Conservation (phyloP, 2,113 vertebrate species). For the Meles meles region DNA sequence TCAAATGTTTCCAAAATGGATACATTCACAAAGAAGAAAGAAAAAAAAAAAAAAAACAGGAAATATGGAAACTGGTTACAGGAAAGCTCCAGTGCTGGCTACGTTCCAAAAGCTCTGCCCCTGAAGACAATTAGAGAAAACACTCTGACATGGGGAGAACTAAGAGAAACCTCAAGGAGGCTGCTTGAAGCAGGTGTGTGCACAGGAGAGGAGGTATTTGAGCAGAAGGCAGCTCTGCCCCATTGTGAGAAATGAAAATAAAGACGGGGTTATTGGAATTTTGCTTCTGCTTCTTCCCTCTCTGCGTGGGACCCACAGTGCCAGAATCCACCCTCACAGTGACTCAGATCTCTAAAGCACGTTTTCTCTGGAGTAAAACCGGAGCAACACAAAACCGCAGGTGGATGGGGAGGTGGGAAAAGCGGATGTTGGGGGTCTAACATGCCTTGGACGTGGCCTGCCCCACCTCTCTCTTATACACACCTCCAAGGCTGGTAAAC, state of each 20-base stretch:
- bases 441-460: background rate
- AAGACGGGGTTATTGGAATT: background rate
- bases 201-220: background rate
- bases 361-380: background rate
- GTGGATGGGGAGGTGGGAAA: background rate
- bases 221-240: background rate
- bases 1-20: background rate
- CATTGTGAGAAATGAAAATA: background rate
- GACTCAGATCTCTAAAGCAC: background rate
- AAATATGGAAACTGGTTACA: background rate
- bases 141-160: background rate
- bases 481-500: accelerated
- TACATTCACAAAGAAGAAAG: background rate
- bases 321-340: background rate
- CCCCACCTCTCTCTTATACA: background rate
- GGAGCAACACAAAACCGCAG: background rate
- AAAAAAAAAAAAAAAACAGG: background rate
- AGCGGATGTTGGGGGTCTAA: background rate
- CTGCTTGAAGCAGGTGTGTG: background rate
- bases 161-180: background rate
- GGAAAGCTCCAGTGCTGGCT: background rate
- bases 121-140: background rate
- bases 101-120: background rate
- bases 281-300: background rate
- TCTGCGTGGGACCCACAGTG: background rate